Evolutionary conservation across 2,797 vertebrate genomes (phyloP).

Genomic region (Toxotes lorentzi): DNA sequence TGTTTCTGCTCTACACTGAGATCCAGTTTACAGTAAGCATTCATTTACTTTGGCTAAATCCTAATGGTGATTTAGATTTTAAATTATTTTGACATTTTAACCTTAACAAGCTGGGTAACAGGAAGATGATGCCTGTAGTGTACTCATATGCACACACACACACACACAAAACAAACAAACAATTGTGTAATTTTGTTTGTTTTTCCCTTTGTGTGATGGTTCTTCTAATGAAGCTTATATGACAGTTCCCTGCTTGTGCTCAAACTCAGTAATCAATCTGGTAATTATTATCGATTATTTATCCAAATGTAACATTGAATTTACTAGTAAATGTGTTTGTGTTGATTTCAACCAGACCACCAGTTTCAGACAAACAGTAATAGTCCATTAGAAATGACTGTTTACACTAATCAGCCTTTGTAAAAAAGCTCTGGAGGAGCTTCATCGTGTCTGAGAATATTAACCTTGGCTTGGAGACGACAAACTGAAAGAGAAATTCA

Average conservation of each 20-base stretch:
- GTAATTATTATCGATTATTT: background rate
- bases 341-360: background rate
- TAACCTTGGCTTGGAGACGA: too few relatives aligned
- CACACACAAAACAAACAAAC: background rate
- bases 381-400: background rate
- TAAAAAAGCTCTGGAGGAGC: background rate
- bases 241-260: background rate
- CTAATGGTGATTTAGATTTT: constrained; percentile 51
- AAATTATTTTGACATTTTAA: constrained; percentile 56
- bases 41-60: constrained; percentile 52
- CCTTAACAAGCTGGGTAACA: constrained; percentile 20
- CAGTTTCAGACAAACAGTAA: background rate
- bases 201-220: too few relatives aligned
- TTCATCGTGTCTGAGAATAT: background rate
- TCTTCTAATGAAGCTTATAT: background rate
- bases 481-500: background rate
- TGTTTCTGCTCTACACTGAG: constrained; percentile 63
- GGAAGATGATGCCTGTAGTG: background rate
- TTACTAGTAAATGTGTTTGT: constrained; percentile 1
- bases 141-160: background rate
- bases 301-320: background rate
- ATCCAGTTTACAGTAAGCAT: constrained; percentile 62
- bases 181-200: background rate
- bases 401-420: background rate
- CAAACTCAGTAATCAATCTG: background rate